Base-by-base conservation (phyloP, 2,113 vertebrate genomes). In the Macrotis lagotis region DNA sequence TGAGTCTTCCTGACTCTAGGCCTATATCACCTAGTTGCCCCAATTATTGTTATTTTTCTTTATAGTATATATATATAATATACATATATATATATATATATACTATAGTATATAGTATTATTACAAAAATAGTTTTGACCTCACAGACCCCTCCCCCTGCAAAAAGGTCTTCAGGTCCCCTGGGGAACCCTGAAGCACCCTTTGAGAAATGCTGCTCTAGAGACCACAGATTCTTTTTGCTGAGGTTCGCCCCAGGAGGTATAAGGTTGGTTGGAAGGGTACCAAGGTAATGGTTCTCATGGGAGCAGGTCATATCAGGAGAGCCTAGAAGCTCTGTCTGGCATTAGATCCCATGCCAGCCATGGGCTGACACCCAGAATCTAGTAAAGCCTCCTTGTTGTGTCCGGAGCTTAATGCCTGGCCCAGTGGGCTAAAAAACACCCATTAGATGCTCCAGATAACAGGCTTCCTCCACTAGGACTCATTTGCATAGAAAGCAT, bases 401-500 rank as follows among this genome's bases (percentile, higher is more conserved):
- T 89, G 97, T 97, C 96, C 26, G 83, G 92, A 95, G 95, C 94
- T 44, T 93, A 94, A 90, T 83, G 96, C 94, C 94, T 91, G 26
- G 94, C 93, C 94, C 94, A 83, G 66, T 83, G 66, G 66, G 66
- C 66, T 59, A 51, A 90, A 93, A 94, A 95, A 48, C 89, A 83
- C 88, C 92, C 95, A 66, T 95, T 92, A 97, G 97, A 98, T 98
- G 95, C 89, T 94, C 93, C 26, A 1, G 97, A 98, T 98, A 98
- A 97, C 88, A 66, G 92, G 92, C 95, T 98, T 97, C 97, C 95
- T 97, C 95, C 88, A 92, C 12, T 19, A 48, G 94, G 59, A 96
- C 49, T 83, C 7, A 14, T 95, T 97, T 97, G 89, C 96, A 98
- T 90, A 96, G 95, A 96, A 92, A 96, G 83, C 94, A 95, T n/a